Evolutionary conservation across 2,888 invertebrate species (phyloP), one percentile per base, ranked within the genome.

Genomic region (Ennomos erosarius): DNA sequence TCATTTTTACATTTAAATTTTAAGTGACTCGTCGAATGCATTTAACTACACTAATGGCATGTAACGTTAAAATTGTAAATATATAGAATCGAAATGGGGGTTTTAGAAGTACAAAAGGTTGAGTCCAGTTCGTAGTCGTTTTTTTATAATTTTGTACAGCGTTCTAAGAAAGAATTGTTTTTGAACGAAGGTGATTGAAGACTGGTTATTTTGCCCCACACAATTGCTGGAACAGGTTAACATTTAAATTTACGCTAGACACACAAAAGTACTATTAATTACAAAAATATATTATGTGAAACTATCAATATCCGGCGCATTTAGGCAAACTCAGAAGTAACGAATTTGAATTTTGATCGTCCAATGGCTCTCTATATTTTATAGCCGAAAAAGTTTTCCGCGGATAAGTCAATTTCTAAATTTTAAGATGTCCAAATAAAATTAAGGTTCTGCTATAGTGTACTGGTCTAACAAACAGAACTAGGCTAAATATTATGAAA

Each of bases 41-140:
- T 90, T 90, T 89, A 89, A 88, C 84, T 82, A 79, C 68, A 76
- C 81, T 84, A 76, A 86, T 74, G 86, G 88, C 87, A 88, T 89
- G 86, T 75, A 73, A 79, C 68, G 64, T 71, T 74, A 73, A 50
- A 46, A 55, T 73, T 86, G 85, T 85, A 83, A 81, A 85, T 84
- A 82, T 79, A 75, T 75, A 79, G 69, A 76, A 76, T 76, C 69
- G 67, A 73, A 64, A 56, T 53, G 61, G 69, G 70, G 69, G 71
- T 67, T 68, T 73, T 67, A 70, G 73, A 74, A 81, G 82, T 85
- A 82, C 82, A 81, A 79, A 84, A 66, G 49, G 34, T 44, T 37
- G 44, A 39, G 11, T 9, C 11, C 33, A 13, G 40, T 8, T 12
- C n/a, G 45, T 40, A 43, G 35, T 58, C 44, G 36, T n/a, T n/a